These are phyloP conservation scores for Drosophila simulans DNA, from an alignment of 1,140 invertebrate species.

Conservation along the genomic window DNA sequence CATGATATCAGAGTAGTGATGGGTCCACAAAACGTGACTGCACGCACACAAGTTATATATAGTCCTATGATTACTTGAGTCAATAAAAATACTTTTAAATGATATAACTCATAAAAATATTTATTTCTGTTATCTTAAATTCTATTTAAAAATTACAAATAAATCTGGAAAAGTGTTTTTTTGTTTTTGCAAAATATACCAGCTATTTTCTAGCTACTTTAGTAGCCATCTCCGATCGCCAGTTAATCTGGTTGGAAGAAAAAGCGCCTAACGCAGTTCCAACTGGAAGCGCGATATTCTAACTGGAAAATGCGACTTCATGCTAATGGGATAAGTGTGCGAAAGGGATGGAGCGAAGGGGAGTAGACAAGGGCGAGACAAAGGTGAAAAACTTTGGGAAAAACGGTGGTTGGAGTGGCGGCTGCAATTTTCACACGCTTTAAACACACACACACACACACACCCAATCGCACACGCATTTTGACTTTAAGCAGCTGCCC, in stretches of 20 bases:
- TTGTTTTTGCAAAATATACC: neutral
- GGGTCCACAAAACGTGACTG: no score
- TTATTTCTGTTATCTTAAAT: no score
- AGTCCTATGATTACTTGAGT: no score
- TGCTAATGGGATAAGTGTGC: constrained; percentile 66
- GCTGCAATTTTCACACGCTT: constrained; percentile 78
- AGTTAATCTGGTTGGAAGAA: constrained; percentile 16
- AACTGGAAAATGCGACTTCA: constrained; percentile 68
- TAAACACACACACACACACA: constrained; percentile 34
- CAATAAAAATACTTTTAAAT: no score
- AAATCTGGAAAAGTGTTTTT: neutral
- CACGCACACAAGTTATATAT: no score
- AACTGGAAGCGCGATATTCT: constrained; percentile 35
- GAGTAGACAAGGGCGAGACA: constrained; percentile 58
- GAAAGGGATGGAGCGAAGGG: constrained; percentile 2
- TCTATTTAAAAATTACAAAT: neutral
- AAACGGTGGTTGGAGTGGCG: constrained; percentile 70
- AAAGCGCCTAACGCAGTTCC: constrained; percentile 25
- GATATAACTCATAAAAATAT: no score
- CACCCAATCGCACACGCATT: constrained; percentile 24
- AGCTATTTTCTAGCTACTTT: neutral
- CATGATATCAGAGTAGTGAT: neutral
- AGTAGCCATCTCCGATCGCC: constrained; percentile 3
- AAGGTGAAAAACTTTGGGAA: constrained; percentile 67
- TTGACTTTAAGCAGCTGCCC: constrained; percentile 42